A percentile compares a stretch with the other conserved stretches of the same genome.
Evolutionary conservation across 2,888 invertebrate genomes (phyloP).

Genomic region (Dioctria linearis): DNA sequence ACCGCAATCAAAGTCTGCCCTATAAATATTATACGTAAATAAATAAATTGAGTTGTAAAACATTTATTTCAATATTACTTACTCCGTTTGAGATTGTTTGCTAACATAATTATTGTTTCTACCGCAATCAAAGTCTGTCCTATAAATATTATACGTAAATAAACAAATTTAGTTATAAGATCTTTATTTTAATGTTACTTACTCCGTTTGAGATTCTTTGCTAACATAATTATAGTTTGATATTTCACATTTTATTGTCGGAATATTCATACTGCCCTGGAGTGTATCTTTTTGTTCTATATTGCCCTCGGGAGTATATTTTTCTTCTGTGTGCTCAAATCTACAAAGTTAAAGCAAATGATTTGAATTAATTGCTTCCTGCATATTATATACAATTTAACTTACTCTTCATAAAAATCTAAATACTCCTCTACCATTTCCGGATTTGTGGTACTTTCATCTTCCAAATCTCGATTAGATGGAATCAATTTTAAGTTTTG

Average conservation of each 20-base stretch:
- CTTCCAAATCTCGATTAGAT: background rate
- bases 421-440: background rate
- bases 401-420: background rate
- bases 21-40: background rate
- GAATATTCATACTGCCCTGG: too few relatives aligned
- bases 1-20: background rate
- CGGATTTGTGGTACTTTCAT: background rate
- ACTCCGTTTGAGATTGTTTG: conserved; percentile 17
- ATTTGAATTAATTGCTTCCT: background rate
- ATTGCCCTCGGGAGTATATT: background rate
- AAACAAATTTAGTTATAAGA: background rate
- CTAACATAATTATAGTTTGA: background rate
- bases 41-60: background rate
- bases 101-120: background rate
- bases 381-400: background rate
- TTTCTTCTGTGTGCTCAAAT: background rate
- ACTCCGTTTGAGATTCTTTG: conserved; percentile 19
- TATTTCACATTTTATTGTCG: too few relatives aligned
- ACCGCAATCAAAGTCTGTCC: background rate
- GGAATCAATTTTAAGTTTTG: background rate
- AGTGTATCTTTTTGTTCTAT: too few relatives aligned
- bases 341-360: background rate
- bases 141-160: background rate
- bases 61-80: background rate
- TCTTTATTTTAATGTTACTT: background rate